These are phyloP conservation scores for Blastobasis lacticolella DNA, from an alignment of 2,888 invertebrate genomes.

Conservation along the genomic window DNA sequence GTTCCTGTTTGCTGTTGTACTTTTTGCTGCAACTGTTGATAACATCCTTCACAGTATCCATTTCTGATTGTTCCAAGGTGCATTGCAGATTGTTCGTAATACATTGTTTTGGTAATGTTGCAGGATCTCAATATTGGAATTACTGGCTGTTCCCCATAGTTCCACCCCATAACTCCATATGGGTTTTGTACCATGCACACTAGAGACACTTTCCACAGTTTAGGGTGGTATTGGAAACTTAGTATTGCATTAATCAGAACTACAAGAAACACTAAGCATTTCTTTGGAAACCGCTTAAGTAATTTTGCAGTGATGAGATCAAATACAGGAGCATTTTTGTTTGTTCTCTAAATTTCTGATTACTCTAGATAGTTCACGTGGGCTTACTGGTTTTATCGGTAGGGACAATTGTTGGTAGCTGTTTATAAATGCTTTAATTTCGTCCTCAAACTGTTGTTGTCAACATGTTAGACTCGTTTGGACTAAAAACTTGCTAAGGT, in stretches of 20 bases:
- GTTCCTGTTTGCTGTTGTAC: too few species aligned
- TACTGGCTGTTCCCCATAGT: too few species aligned
- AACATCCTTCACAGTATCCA: too few species aligned
- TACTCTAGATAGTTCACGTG: constrained; percentile 1
- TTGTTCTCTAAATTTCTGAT: constrained; percentile 2
- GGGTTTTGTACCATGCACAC: constrained; percentile 11
- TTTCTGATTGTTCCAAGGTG: too few species aligned
- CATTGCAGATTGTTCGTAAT: too few species aligned
- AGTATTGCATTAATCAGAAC: constrained; percentile 6
- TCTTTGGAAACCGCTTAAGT: not conserved
- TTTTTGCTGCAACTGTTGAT: too few species aligned
- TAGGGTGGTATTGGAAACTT: constrained; percentile 2
- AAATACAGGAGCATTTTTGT: constrained; percentile 6
- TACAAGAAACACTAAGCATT: not conserved
- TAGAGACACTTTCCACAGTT: constrained; percentile 12
- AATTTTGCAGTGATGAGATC: constrained; percentile 4
- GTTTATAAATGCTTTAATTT: not conserved
- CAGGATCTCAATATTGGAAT: too few species aligned
- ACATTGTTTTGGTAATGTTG: too few species aligned
- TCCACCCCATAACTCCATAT: too few species aligned
- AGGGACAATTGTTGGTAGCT: constrained; percentile 1
- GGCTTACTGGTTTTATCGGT: constrained; percentile 1
- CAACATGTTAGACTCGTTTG: not conserved
- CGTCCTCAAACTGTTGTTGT: not conserved
- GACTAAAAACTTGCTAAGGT: not conserved